Conservation (phyloP, 2,888 invertebrate species). For the Epistrophe grossulariae region DNA sequence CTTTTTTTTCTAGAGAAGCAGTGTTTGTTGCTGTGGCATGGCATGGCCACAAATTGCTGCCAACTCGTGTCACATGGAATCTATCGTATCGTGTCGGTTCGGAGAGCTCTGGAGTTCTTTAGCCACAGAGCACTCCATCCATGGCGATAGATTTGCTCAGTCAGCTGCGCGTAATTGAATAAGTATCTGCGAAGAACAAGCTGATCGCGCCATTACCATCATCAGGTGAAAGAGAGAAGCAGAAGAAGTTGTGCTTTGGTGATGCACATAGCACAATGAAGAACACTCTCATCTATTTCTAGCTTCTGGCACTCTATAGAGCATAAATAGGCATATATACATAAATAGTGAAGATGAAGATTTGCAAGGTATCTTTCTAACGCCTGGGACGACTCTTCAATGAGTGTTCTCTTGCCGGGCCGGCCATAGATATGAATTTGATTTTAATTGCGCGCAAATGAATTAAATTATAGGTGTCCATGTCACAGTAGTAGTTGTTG, state of each 20-base stretch:
- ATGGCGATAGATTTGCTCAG: slow-evolving; percentile 63
- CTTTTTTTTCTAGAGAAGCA: background rate
- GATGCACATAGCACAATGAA: slow-evolving; percentile 33
- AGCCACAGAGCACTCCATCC: slow-evolving; percentile 17
- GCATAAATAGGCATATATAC: background rate
- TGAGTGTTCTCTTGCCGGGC: slow-evolving; percentile 8
- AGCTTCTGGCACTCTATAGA: slow-evolving; percentile 56
- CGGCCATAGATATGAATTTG: slow-evolving; percentile 65
- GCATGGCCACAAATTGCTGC: slow-evolving; percentile 72
- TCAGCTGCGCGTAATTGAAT: slow-evolving; percentile 74
- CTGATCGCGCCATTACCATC: slow-evolving; percentile 2
- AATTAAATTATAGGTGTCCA: slow-evolving; percentile 75
- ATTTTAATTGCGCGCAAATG: slow-evolving; percentile 76
- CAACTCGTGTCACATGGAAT: slow-evolving; percentile 75
- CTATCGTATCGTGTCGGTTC: slow-evolving; percentile 31
- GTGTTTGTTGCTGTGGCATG: slow-evolving; percentile 46
- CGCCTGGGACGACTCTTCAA: slow-evolving; percentile 40
- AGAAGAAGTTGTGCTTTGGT: slow-evolving; percentile 14
- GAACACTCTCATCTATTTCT: slow-evolving; percentile 58
- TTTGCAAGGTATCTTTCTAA: slow-evolving; percentile 44
- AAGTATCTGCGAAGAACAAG: slow-evolving; percentile 56
- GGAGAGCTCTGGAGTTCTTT: slow-evolving; percentile 15
- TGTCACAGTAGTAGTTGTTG: slow-evolving; percentile 58
- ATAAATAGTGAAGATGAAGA: slow-evolving; percentile 21
- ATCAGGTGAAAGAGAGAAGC: slow-evolving; percentile 7